A percentile compares a stretch with the other conserved stretches of the same genome.
phyloP scores from a whole-genome alignment of 1,140 invertebrate species.

The Scaptomyza hsui region DNA sequence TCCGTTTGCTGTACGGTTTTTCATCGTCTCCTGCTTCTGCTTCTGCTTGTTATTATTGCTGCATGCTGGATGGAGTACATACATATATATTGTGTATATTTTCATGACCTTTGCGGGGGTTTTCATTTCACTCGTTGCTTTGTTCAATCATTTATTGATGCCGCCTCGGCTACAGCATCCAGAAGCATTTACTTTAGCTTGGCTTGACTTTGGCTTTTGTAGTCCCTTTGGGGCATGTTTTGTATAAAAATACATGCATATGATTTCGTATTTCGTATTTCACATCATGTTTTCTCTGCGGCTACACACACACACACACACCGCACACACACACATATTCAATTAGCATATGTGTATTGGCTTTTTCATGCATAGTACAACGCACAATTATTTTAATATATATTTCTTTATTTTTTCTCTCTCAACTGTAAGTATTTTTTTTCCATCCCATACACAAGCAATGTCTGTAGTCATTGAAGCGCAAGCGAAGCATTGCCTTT shows the following conservation, averaged over 20 bases:
- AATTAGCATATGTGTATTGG: constrained; percentile 47
- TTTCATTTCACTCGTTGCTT: constrained; percentile 65
- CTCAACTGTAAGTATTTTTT: constrained; percentile 7
- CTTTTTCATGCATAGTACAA: constrained; percentile 42
- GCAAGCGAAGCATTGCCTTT: constrained; percentile 28
- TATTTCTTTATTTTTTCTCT: constrained; percentile 39
- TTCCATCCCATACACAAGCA: background rate
- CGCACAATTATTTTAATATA: constrained; percentile 57
- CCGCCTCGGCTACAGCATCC: constrained; percentile 38
- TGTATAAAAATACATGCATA: constrained; percentile 68
- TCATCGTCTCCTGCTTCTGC: constrained; percentile 42
- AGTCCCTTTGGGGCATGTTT: constrained; percentile 73
- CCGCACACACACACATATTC: constrained; percentile 23
- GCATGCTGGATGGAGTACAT: constrained; percentile 3
- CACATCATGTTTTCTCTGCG: constrained; percentile 36
- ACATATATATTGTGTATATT: constrained; percentile 38
- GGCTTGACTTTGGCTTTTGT: constrained; percentile 47
- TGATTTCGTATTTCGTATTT: constrained; percentile 49
- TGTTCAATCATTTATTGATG: constrained; percentile 82
- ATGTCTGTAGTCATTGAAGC: constrained; percentile 40
- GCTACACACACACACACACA: constrained; percentile 41
- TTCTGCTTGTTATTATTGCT: constrained; percentile 36
- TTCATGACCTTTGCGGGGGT: constrained; percentile 80
- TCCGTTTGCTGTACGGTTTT: constrained; percentile 36
- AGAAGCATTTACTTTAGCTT: constrained; percentile 16